Base-by-base conservation (phyloP, 2,797 vertebrate genomes). In the Ptychobarbus kaznakovi region DNA sequence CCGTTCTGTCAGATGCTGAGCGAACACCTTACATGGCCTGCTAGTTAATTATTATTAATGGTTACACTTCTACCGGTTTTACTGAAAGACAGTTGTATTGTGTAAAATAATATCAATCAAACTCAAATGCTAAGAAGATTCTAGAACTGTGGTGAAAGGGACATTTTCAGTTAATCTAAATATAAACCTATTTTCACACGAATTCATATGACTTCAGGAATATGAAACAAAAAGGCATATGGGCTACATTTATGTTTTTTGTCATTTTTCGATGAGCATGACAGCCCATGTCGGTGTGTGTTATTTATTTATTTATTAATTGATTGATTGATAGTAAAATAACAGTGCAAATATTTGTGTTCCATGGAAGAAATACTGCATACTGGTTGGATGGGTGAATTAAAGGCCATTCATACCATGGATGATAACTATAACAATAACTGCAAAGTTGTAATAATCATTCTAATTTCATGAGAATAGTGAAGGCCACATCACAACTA, bases 1-100 rank as follows among this genome's bases (percentile, higher is more conserved):
- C 22, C 13, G 25, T 78, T 56, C 53, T n/a, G 75, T 78, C 75
- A 78, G 75, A 61, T 25, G 53, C 35, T 58, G 75, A 65, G 63
- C 28, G 63, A 58, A 77, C 75, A 78, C 53, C 75, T 61, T 78
- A 38, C 22, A 25, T 61, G 56, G 75, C 22, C 53, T 58, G 75
- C 75, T 61, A 58, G 75, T 58, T 77, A 1, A 42, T 78, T 78
- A 61, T 61, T 78, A 78, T 42, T 61, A 61, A 78, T 78, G 35
- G 53, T 78, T 61, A 42, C n/a, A 42, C 53, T n/a, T 76, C 32
- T 61, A 56, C 32, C 1, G 11, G 22, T 56, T 77, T 78, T 25
- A 25, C 2, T 38, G 38, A 42, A 58, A 78, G 4, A 61, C 22
- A 25, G 51, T 76, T 2, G 6, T 6, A 25, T 42, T 61, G 22